Evolutionary conservation across 2,888 invertebrate genomes (phyloP), one percentile per base, ranked within the genome.

Genomic region (Cataglyphis livida): DNA sequence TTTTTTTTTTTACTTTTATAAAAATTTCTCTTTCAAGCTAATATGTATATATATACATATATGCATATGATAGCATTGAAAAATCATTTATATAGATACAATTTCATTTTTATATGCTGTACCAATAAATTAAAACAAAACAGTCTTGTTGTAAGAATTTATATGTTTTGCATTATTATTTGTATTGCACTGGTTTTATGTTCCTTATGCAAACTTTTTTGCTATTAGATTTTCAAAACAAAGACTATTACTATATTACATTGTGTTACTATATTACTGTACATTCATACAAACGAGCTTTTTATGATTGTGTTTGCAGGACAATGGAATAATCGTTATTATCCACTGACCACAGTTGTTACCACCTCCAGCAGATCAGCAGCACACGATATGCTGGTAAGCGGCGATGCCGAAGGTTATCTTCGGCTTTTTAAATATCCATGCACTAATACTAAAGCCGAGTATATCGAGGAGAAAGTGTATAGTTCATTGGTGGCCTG

Each of bases 361-460:
- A 96, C 98, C 61, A 97, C 98, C 1, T 97, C 97, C 12, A 97
- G 97, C 95, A 96, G 98, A 85, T 97, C 98, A 18, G 96, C 97
- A 0, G 97, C 97, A 6, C 98, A 98, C 87, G 98, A 98, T 92
- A 96, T 98, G 89, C 95, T 98, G 1, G 96, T 97, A 44, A 96
- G 97, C 61, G 98, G 98, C 9, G 98, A 98, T 93, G 97, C 97
- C n/a, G 98, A 98, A 93, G 99, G 99, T 44, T 97, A 98, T 92
- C 94, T 99, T 25, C 96, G 98, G 75, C 95, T 98, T 65, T 98
- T 98, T 95, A 97, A 98, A 96, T 97, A 98, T 94, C 98, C 98
- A 0, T 98, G 98, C 92, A 96, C 98, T 84, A 98, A 96, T 92
- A 96, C 98, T 3, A 97, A 98, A 93, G 97, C 98, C 0, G 98